Percentiles rank a stretch among this genome's conserved stretches.
These are phyloP conservation scores for Neodon shergylaensis DNA, from an alignment of 2,113 vertebrate species.

Conservation along the genomic window DNA sequence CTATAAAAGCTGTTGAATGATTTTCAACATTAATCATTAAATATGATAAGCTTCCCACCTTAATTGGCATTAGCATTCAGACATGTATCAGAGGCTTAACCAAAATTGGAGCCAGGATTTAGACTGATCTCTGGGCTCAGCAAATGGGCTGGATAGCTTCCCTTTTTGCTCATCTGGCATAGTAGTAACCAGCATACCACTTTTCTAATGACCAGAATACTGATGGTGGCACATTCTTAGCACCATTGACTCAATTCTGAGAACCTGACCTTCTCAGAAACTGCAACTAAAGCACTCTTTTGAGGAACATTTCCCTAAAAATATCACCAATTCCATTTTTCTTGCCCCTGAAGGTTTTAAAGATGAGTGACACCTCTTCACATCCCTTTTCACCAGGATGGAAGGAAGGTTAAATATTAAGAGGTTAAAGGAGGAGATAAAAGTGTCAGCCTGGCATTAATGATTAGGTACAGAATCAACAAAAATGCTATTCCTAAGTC, in stretches of 20 bases:
- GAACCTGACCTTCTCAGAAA: neutral
- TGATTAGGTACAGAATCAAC: neutral
- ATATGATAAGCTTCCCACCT: neutral
- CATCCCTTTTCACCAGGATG: neutral
- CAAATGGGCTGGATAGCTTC: neutral
- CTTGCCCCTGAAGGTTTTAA: neutral
- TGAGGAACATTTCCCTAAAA: neutral
- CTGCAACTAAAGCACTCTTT: neutral
- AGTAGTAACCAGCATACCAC: neutral
- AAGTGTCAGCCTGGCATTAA: neutral
- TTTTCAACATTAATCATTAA: constrained; percentile 19
- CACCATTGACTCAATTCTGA: neutral
- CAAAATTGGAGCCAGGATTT: neutral
- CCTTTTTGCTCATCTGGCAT: neutral
- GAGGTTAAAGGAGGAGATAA: neutral
- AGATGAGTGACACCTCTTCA: neutral
- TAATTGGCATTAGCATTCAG: neutral
- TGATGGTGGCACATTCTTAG: neutral
- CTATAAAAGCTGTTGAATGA: neutral
- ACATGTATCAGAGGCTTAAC: neutral
- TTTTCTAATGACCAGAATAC: neutral
- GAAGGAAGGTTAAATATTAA: neutral
- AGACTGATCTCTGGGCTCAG: neutral
- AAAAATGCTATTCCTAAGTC: neutral
- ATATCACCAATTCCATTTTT: neutral